Conservation (phyloP, 1,140 invertebrate genomes). For the Coelopa frigida region DNA sequence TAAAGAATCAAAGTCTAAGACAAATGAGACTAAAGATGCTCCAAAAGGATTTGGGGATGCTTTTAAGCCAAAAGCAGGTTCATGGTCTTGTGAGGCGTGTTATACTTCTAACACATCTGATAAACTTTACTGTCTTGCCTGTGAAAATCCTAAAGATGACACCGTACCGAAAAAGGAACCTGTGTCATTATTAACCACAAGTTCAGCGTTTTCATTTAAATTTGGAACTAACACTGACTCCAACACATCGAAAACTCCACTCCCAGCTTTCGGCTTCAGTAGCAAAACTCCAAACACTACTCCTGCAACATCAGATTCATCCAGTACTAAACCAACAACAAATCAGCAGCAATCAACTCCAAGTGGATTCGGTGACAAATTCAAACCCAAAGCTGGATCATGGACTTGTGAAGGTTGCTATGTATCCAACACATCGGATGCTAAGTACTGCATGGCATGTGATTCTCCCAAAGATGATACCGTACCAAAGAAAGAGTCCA, state of each 20-base stretch:
- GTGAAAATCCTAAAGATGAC: conserved; percentile 51
- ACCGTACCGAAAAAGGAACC: conserved; percentile 38
- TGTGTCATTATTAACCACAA: too few relatives aligned
- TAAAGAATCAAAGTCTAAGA: conserved; percentile 9
- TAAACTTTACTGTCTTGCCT: conserved; percentile 57
- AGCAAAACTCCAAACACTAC: neutral
- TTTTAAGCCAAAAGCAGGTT: conserved; percentile 60
- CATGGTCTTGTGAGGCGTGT: conserved; percentile 78
- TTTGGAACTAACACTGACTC: conserved; percentile 44
- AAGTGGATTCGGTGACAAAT: conserved; percentile 53
- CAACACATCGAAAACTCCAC: conserved; percentile 14
- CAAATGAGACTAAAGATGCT: conserved; percentile 15
- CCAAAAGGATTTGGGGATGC: conserved; percentile 50
- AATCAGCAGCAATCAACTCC: conserved; percentile 15
- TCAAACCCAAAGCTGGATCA: conserved; percentile 60
- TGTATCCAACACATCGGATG: conserved; percentile 56
- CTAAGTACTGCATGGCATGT: conserved; percentile 61
- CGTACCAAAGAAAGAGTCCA: conserved; percentile 33
- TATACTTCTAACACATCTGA: conserved; percentile 62
- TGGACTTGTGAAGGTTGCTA: conserved; percentile 82
- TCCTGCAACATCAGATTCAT: neutral
- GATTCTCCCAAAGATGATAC: conserved; percentile 48
- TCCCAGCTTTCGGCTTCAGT: conserved; percentile 26
- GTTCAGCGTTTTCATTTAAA: conserved; percentile 32
- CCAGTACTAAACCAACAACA: conserved; percentile 11